Conservation (phyloP, 2,797 vertebrate genomes). For the Ataeniobius toweri region DNA sequence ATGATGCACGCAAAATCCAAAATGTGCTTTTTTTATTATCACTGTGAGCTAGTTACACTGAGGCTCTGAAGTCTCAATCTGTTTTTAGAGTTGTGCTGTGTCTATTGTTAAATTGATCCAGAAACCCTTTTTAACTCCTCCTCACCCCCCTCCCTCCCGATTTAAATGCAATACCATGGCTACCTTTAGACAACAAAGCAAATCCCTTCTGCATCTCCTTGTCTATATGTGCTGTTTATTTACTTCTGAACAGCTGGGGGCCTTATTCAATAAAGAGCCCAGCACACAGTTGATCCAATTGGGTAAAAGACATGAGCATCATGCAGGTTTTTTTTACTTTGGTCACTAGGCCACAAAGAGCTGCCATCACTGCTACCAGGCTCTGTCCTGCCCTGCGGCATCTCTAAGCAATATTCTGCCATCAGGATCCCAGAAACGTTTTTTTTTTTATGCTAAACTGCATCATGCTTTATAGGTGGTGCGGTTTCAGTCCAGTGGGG, state of each 20-base stretch:
- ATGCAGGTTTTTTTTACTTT: not conserved
- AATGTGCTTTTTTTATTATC: not conserved
- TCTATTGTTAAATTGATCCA: not conserved
- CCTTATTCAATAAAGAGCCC: not conserved
- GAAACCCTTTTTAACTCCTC: not conserved
- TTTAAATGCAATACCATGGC: not conserved
- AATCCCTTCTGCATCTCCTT: not conserved
- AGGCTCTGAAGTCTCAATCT: not conserved
- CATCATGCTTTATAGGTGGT: not conserved
- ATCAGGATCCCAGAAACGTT: not conserved
- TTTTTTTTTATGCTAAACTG: too few species aligned
- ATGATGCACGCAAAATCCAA: not conserved
- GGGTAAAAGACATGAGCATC: not conserved
- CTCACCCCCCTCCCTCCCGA: not conserved
- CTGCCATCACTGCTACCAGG: not conserved
- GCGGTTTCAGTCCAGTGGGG: not conserved
- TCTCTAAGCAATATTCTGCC: not conserved
- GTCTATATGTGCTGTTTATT: not conserved
- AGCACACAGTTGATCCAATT: not conserved
- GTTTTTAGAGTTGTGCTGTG: not conserved
- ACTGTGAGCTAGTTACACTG: not conserved
- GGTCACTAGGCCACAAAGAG: not conserved
- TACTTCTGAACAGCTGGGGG: not conserved
- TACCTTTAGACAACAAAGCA: not conserved
- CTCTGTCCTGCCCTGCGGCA: not conserved